Conservation (phyloP, 2,888 invertebrate genomes). For the Ophion slaviceki region DNA sequence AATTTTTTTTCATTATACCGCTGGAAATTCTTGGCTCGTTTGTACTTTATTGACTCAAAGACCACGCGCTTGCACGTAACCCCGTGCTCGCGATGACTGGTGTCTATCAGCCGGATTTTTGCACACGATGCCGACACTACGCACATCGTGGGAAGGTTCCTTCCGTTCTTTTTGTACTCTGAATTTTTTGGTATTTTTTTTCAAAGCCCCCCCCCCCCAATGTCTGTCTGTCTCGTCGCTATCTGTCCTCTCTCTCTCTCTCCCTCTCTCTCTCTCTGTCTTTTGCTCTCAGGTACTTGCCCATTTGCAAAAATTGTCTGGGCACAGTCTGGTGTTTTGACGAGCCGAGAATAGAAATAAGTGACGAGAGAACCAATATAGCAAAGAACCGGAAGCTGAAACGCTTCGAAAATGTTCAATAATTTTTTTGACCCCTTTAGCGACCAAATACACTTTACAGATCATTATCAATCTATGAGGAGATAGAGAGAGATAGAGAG, state of each 20-base stretch:
- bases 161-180: background rate
- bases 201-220: background rate
- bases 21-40: background rate
- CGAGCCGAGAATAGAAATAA: slow-evolving; percentile 4
- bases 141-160: background rate
- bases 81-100: too few species aligned
- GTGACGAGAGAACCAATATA: background rate
- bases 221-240: background rate
- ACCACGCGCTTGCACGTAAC: too few species aligned
- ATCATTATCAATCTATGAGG: too few species aligned
- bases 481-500: too few species aligned
- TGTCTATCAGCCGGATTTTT: too few species aligned
- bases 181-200: background rate
- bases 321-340: background rate
- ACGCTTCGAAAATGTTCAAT: background rate
- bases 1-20: background rate
- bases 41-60: background rate
- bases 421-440: background rate
- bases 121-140: slow-evolving; percentile 7
- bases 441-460: background rate
- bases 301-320: background rate
- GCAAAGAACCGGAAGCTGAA: background rate
- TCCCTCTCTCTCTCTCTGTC: background rate
- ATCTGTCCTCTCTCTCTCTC: background rate
- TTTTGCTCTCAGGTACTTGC: background rate